Evolutionary conservation across 1,140 invertebrate species (phyloP).

Genomic region (Nilaparvata lugens): DNA sequence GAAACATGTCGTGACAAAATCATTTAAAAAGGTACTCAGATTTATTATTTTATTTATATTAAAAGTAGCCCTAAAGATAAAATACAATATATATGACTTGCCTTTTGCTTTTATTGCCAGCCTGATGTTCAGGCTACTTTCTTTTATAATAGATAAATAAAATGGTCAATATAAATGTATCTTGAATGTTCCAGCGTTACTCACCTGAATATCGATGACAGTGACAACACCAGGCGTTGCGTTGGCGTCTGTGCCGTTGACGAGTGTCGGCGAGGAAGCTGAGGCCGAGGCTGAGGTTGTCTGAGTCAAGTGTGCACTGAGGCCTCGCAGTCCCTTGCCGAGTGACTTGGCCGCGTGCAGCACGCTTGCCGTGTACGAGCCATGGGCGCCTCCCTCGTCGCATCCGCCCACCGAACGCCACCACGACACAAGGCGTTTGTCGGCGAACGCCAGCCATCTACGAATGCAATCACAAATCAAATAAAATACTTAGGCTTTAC

Average conservation of each 20-base stretch:
- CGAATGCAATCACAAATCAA: too few species aligned
- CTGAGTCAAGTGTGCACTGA: conserved; percentile 91
- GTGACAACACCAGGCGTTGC: conserved; percentile 69
- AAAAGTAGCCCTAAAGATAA: too few species aligned
- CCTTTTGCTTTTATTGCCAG: too few species aligned
- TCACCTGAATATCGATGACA: conserved; percentile 73
- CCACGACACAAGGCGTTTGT: conserved; percentile 45
- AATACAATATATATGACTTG: too few species aligned
- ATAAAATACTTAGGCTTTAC: too few species aligned
- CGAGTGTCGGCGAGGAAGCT: conserved; percentile 33
- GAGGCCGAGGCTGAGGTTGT: conserved; percentile 39
- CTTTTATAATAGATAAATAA: too few species aligned
- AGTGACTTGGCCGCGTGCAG: conserved; percentile 90
- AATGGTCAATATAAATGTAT: too few species aligned
- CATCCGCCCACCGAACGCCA: conserved; percentile 52
- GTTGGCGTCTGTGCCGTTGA: conserved; percentile 31
- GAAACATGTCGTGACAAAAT: too few species aligned
- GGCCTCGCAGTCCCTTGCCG: conserved; percentile 71
- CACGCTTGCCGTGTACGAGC: conserved; percentile 88
- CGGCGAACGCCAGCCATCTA: conserved; percentile 50
- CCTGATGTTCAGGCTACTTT: too few species aligned
- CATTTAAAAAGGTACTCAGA: too few species aligned
- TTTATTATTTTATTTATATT: too few species aligned
- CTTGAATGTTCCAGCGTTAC: too few species aligned
- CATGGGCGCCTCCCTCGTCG: conserved; percentile 49